Evolutionary conservation across 2,113 vertebrate species (phyloP).

Genomic region (Chiloscyllium plagiosum): DNA sequence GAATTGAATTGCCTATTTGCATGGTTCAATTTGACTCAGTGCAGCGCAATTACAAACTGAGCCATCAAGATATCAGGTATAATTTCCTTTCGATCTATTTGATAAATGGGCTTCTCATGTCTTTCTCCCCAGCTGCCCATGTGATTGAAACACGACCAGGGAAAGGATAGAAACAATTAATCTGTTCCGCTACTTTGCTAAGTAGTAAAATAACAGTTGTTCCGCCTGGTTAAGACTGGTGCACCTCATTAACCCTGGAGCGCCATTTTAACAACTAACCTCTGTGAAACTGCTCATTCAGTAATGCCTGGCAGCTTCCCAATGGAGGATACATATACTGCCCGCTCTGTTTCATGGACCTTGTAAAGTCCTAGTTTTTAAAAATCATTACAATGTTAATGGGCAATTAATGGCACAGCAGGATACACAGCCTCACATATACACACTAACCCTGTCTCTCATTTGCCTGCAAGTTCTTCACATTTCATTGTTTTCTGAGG

Average conservation of each 20-base stretch:
- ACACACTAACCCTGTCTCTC: background rate
- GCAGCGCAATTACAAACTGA: background rate
- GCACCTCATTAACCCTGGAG: slow-evolving; percentile 23
- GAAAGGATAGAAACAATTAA: slow-evolving; percentile 19
- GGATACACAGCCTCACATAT: background rate
- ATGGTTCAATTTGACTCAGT: background rate
- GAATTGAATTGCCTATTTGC: background rate
- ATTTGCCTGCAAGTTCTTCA: background rate
- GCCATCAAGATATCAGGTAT: background rate
- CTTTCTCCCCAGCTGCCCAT: background rate
- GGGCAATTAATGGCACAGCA: background rate
- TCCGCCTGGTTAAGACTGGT: background rate
- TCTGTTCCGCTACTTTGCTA: background rate
- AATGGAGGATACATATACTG: background rate
- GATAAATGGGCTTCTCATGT: slow-evolving; percentile 1
- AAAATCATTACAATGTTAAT: slow-evolving; percentile 16
- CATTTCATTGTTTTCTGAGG: background rate
- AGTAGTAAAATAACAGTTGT: background rate
- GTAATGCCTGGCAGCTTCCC: background rate
- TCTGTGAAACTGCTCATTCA: background rate
- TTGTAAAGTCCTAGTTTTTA: slow-evolving; percentile 17
- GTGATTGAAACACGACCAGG: background rate
- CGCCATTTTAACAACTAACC: slow-evolving; percentile 2
- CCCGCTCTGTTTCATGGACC: background rate
- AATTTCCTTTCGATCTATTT: background rate